These are phyloP conservation scores for Caenorhabditis sulstoni DNA, from an alignment of 2,888 invertebrate species.

Conservation along the genomic window DNA sequence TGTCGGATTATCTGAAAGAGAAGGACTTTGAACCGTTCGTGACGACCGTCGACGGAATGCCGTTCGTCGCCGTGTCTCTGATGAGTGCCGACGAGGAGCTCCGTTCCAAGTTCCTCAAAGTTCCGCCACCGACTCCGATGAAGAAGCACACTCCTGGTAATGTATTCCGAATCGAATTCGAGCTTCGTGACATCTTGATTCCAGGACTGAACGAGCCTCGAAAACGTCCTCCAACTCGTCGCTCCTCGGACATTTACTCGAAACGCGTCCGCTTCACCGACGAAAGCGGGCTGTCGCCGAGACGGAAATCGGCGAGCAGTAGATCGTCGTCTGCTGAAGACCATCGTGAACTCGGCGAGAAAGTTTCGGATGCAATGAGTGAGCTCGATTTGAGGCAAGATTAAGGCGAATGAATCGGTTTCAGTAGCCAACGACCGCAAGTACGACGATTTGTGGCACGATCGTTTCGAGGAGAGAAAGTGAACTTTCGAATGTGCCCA, in stretches of 20 bases:
- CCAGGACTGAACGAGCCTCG: conserved; percentile 23
- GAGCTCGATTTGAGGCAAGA: background rate
- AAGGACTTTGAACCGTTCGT: conserved; percentile 39
- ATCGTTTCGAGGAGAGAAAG: conserved; percentile 6
- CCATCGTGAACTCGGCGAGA: background rate
- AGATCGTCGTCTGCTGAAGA: background rate
- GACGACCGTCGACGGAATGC: conserved; percentile 32
- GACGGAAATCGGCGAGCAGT: conserved; percentile 6
- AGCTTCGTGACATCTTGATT: background rate
- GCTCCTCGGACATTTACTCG: conserved; percentile 6
- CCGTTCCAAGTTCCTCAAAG: conserved; percentile 1
- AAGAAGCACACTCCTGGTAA: conserved; percentile 29
- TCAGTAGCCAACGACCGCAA: conserved; percentile 41
- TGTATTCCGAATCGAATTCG: background rate
- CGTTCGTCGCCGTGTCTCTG: conserved; percentile 46
- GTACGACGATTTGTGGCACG: conserved; percentile 37
- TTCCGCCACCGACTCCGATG: conserved; percentile 24
- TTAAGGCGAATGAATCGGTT: conserved; percentile 7
- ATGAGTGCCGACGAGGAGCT: conserved; percentile 31
- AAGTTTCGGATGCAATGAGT: conserved; percentile 22
- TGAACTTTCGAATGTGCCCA: too few species aligned
- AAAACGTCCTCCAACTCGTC: conserved; percentile 5
- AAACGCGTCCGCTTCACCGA: conserved; percentile 38
- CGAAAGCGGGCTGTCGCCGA: background rate
- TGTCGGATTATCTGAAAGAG: conserved; percentile 2